A percentile compares a stretch with the other conserved stretches of the same genome.
phyloP scores from a whole-genome alignment of 2,888 invertebrate species.

The Pyrrhosoma nymphula region DNA sequence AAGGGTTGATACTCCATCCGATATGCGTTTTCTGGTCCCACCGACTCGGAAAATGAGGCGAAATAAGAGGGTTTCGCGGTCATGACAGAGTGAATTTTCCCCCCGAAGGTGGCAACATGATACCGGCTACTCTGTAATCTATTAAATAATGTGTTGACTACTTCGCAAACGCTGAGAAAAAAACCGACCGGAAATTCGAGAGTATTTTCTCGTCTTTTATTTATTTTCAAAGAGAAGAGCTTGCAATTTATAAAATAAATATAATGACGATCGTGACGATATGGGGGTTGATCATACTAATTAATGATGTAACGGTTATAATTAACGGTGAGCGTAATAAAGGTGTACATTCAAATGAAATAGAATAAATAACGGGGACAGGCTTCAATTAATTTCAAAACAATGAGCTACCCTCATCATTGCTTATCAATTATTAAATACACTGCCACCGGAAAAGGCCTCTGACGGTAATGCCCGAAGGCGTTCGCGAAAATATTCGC shows the following conservation, averaged over 20 bases:
- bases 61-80: background rate
- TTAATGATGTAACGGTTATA: background rate
- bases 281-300: background rate
- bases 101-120: background rate
- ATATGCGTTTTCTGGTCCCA: background rate
- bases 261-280: background rate
- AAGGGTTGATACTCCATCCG: background rate
- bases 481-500: background rate
- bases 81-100: background rate
- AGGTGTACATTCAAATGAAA: background rate
- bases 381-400: background rate
- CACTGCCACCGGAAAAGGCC: background rate
- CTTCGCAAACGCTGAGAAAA: background rate
- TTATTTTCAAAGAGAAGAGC: background rate
- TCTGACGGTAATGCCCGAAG: background rate
- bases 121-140: background rate
- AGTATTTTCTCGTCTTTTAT: background rate
- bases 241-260: background rate
- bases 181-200: background rate
- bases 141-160: background rate
- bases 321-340: background rate
- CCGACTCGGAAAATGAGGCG: slow-evolving; percentile 26
- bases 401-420: background rate
- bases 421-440: background rate
- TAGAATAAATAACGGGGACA: background rate